Percentiles rank a stretch among this genome's conserved stretches.
These are phyloP conservation scores for Mylabris sibirica DNA, from an alignment of 2,888 invertebrate species.

Conservation along the genomic window DNA sequence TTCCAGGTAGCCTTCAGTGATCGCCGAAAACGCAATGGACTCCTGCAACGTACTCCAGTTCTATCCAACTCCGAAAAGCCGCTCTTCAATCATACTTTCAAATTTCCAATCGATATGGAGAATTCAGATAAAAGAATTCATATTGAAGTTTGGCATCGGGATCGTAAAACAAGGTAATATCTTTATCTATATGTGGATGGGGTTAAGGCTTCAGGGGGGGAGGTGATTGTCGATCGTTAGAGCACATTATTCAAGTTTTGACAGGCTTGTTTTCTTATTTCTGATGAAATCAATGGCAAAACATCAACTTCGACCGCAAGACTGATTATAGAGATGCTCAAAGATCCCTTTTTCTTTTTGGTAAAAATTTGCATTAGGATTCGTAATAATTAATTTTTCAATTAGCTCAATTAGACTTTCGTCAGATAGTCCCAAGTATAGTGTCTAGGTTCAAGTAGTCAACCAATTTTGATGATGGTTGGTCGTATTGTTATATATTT, in stretches of 20 bases:
- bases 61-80: conserved; percentile 80
- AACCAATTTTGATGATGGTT: background rate
- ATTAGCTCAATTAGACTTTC: no score
- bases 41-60: conserved; percentile 81
- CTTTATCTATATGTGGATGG: background rate
- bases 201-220: no score
- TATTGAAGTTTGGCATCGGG: conserved; percentile 87
- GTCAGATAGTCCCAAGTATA: no score
- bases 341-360: no score
- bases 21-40: conserved; percentile 60
- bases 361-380: no score
- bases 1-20: conserved; percentile 67
- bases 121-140: conserved; percentile 67
- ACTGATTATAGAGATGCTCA: no score
- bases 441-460: no score
- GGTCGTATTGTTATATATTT: conserved; percentile 18
- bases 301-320: background rate
- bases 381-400: no score
- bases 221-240: background rate
- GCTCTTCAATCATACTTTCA: conserved; percentile 80
- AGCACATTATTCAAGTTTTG: background rate
- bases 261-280: background rate
- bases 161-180: conserved; percentile 80
- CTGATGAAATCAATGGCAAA: background rate
- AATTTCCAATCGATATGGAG: conserved; percentile 69